Conservation (phyloP, 2,888 invertebrate genomes). For the Hyppa rectilinea region DNA sequence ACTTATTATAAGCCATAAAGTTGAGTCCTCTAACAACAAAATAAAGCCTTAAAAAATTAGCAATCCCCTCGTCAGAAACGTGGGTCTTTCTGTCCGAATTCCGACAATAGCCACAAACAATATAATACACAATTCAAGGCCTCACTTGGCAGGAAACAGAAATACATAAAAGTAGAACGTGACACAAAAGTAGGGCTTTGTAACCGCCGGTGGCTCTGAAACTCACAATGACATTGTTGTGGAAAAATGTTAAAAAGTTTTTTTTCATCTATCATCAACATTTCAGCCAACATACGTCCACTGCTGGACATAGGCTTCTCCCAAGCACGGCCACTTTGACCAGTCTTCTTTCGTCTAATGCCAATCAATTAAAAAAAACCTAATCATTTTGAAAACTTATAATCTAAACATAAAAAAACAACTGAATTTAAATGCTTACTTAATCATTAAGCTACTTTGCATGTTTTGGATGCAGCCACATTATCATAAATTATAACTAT, state of each 20-base stretch:
- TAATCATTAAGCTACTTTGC: background rate
- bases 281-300: too few relatives aligned
- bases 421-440: background rate
- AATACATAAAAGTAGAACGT: slow-evolving; percentile 63
- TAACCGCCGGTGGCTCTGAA: background rate
- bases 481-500: too few relatives aligned
- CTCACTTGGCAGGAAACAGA: slow-evolving; percentile 44
- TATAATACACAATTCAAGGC: slow-evolving; percentile 51
- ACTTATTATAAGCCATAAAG: background rate
- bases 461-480: background rate
- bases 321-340: too few relatives aligned
- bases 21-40: background rate
- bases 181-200: slow-evolving; percentile 22
- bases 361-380: background rate
- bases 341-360: background rate
- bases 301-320: too few relatives aligned
- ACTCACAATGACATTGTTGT: background rate
- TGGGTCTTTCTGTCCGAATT: slow-evolving; percentile 19
- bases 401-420: background rate
- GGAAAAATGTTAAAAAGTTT: background rate
- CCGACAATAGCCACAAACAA: slow-evolving; percentile 44
- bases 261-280: too few relatives aligned
- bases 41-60: slow-evolving; percentile 20
- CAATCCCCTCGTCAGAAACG: slow-evolving; percentile 24
- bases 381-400: background rate